A percentile compares a stretch with the other conserved stretches of the same genome.
phyloP scores from a whole-genome alignment of 2,797 vertebrate genomes.

The Epinephelus awoara region DNA sequence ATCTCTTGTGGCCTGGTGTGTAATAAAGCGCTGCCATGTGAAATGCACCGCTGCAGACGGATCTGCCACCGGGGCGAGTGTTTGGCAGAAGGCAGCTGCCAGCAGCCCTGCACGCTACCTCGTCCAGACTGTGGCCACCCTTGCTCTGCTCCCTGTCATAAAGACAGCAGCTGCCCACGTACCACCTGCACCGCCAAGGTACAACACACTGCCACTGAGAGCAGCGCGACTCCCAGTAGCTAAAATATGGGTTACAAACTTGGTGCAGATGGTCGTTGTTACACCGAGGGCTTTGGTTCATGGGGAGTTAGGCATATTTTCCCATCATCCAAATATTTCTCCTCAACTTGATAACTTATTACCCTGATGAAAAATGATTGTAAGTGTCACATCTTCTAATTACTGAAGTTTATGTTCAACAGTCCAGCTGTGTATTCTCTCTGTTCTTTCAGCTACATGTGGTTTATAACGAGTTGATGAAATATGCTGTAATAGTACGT shows the following conservation, averaged over 20 bases:
- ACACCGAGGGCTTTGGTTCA: constrained; percentile 7
- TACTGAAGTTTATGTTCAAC: constrained; percentile 4
- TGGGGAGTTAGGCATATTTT: constrained; percentile 18
- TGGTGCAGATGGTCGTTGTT: constrained; percentile 54
- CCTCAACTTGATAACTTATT: constrained; percentile 18
- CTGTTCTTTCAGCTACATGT: constrained; percentile 5
- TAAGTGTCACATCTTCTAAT: constrained; percentile 13
- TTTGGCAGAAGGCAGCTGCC: constrained; percentile 89
- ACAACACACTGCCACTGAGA: constrained; percentile 31
- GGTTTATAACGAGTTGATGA: constrained; percentile 10
- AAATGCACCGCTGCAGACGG: constrained; percentile 93
- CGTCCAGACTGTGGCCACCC: constrained; percentile 93
- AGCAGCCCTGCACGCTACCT: constrained; percentile 90
- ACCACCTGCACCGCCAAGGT: constrained; percentile 93
- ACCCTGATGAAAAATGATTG: constrained; percentile 10
- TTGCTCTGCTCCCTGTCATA: constrained; percentile 93
- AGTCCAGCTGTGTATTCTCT: constrained; percentile 13
- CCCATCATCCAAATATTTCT: constrained; percentile 17
- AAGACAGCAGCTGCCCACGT: constrained; percentile 88
- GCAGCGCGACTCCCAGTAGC: constrained; percentile 44
- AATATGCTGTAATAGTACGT: constrained; percentile 13
- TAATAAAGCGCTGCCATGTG: constrained; percentile 90
- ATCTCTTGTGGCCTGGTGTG: constrained; percentile 97
- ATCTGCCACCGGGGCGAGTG: constrained; percentile 98
- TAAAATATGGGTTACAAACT: constrained; percentile 27